These are phyloP conservation scores for Drosophila bunnanda DNA, from an alignment of 2,888 invertebrate genomes.

Conservation along the genomic window DNA sequence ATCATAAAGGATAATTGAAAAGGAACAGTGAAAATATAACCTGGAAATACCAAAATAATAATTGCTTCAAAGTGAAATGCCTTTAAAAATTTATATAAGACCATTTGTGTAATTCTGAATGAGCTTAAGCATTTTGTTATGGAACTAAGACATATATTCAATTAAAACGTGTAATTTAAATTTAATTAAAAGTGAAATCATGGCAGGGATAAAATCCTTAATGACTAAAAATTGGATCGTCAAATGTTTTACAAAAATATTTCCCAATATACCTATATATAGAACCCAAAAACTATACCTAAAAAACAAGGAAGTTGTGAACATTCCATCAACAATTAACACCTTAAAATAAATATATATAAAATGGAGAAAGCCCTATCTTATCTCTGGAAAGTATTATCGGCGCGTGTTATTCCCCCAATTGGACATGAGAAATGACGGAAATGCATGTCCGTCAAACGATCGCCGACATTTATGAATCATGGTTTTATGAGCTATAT, in stretches of 20 bases:
- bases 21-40: background rate
- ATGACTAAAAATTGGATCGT: background rate
- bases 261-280: too few species aligned
- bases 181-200: background rate
- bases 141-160: background rate
- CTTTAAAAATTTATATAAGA: background rate
- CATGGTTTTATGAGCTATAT: conserved; percentile 16
- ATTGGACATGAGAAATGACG: conserved; percentile 8
- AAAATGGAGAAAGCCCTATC: conserved; percentile 11
- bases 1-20: background rate
- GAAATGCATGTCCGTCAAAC: conserved; percentile 27
- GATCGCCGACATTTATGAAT: conserved; percentile 23
- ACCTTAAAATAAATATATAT: conserved; percentile 1
- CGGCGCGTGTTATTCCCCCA: conserved; percentile 26
- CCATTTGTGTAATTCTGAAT: too few species aligned
- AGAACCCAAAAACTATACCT: background rate
- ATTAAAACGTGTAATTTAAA: background rate
- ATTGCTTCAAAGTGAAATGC: background rate
- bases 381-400: conserved; percentile 29
- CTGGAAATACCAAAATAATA: too few species aligned
- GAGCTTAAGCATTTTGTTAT: background rate
- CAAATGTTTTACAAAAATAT: background rate
- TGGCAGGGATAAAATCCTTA: too few species aligned
- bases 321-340: background rate
- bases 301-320: background rate